Percentiles rank a stretch among this genome's conserved stretches.
phyloP scores from a whole-genome alignment of 2,113 vertebrate genomes.

The Grantiella picta region DNA sequence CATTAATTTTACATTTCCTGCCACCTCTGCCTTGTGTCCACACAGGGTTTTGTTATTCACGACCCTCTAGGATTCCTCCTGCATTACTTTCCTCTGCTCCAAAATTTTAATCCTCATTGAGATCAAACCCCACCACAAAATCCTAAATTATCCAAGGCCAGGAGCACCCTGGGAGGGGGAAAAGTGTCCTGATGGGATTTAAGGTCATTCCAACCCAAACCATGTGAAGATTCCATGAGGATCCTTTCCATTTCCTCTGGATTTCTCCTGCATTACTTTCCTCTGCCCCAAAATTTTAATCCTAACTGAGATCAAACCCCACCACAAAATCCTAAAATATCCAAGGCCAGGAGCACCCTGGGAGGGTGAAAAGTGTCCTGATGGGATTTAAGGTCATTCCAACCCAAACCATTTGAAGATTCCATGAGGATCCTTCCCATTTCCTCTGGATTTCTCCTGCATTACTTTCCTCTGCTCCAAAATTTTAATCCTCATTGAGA shows the following conservation, averaged over 20 bases:
- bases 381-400: neutral
- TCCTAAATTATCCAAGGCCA: no score
- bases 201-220: no score
- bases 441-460: neutral
- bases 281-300: neutral
- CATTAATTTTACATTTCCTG: neutral
- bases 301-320: neutral
- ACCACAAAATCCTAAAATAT: accelerated
- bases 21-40: neutral
- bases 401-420: accelerated
- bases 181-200: no score
- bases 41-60: neutral
- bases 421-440: accelerated
- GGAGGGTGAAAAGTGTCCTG: neutral
- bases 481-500: neutral
- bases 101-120: no score
- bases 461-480: neutral
- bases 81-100: no score
- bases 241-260: accelerated
- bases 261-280: neutral
- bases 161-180: no score
- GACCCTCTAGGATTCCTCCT: neutral
- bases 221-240: no score
- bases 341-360: neutral
- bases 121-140: no score